Evolutionary conservation across 2,113 vertebrate genomes (phyloP).

Genomic region (Dipodomys spectabilis): DNA sequence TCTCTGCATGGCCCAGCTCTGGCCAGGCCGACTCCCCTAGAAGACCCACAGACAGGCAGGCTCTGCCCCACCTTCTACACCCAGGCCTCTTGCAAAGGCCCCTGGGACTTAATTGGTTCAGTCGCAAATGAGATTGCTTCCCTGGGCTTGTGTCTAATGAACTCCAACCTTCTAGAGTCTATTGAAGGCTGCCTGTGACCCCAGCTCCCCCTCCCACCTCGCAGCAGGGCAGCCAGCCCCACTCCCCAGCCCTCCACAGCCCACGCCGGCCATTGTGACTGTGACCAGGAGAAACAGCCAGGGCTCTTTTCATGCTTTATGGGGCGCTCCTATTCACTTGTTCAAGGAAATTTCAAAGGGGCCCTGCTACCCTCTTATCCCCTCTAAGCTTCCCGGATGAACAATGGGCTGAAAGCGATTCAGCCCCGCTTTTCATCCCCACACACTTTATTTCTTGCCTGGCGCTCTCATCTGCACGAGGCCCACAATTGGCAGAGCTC

Average conservation of each 20-base stretch:
- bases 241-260: slow-evolving; percentile 84
- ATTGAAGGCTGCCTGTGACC: slow-evolving; percentile 61
- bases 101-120: slow-evolving; percentile 41
- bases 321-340: slow-evolving; percentile 94
- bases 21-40: rapidly evolving
- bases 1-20: neutral
- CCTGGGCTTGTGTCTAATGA: slow-evolving; percentile 66
- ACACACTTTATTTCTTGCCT: slow-evolving; percentile 93
- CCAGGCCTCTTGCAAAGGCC: slow-evolving; percentile 45
- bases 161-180: slow-evolving; percentile 71
- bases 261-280: slow-evolving; percentile 88
- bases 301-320: slow-evolving; percentile 91
- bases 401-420: slow-evolving; percentile 97
- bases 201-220: slow-evolving; percentile 71
- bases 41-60: neutral
- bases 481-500: slow-evolving; percentile 89
- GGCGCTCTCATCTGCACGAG: slow-evolving; percentile 88
- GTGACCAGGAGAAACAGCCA: slow-evolving; percentile 89
- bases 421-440: slow-evolving; percentile 94
- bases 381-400: slow-evolving; percentile 93
- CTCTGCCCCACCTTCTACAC: neutral
- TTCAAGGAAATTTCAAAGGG: slow-evolving; percentile 96
- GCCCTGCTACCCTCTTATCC: slow-evolving; percentile 94
- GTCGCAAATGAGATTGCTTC: slow-evolving; percentile 61
- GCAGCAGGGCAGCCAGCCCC: slow-evolving; percentile 86